These are phyloP conservation scores for Phoenoteleia sp. DNA, from an alignment of 2,888 invertebrate genomes.

Conservation along the genomic window DNA sequence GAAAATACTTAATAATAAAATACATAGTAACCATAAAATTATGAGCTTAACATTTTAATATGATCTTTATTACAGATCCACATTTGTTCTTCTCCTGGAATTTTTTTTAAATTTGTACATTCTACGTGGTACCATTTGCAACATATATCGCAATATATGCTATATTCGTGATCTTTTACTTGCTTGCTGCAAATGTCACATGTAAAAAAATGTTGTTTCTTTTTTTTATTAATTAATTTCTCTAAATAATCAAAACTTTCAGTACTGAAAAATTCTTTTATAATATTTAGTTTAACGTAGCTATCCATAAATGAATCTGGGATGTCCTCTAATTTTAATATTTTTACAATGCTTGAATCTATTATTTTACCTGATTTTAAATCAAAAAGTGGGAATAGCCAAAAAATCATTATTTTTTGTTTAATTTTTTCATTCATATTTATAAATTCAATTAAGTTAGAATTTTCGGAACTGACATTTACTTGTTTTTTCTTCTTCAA, in stretches of 20 bases:
- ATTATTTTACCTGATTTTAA: neutral
- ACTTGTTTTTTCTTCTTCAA: neutral
- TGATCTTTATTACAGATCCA: neutral
- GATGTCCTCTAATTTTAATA: neutral
- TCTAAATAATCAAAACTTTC: neutral
- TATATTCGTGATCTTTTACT: neutral
- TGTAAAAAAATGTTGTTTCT: neutral
- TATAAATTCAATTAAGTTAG: neutral
- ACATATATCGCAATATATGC: neutral
- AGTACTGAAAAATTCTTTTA: neutral
- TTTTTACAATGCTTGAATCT: neutral
- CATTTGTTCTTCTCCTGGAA: neutral
- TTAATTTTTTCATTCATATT: neutral
- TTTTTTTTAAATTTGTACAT: neutral
- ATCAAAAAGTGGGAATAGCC: neutral
- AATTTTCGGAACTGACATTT: neutral
- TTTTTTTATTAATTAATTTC: neutral
- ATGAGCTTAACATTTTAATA: neutral
- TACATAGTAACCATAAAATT: too few species aligned
- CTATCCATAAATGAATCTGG: neutral
- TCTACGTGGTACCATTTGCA: neutral
- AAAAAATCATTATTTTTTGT: neutral
- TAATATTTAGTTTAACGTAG: neutral
- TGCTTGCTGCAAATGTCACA: neutral
- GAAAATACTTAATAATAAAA: too few species aligned